Conservation (phyloP, 2,113 vertebrate genomes). For the Anarhynchus alexandrinus region DNA sequence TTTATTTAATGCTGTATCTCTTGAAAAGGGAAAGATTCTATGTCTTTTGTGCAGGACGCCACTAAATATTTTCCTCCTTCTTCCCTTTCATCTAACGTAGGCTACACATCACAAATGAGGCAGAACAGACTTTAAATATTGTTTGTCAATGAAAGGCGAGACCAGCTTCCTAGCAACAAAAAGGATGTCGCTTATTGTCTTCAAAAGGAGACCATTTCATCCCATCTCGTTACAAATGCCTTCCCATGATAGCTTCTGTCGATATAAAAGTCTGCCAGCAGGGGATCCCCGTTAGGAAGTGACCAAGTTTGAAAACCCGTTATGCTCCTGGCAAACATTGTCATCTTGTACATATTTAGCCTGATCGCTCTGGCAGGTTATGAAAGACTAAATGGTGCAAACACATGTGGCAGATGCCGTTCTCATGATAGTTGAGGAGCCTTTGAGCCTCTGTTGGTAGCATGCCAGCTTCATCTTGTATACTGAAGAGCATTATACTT, state of each 20-base stretch:
- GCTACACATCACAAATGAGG: background rate
- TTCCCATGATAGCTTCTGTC: background rate
- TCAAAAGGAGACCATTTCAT: background rate
- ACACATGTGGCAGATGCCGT: constrained; percentile 46
- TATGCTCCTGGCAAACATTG: constrained; percentile 12
- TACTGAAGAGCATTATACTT: constrained; percentile 17
- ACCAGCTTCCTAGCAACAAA: constrained; percentile 19
- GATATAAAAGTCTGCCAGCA: background rate
- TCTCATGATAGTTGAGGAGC: background rate
- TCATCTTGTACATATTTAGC: background rate
- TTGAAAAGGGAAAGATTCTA: background rate
- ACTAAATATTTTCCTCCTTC: background rate
- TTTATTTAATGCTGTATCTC: background rate
- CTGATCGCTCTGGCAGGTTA: constrained; percentile 21
- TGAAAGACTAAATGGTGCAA: constrained; percentile 28
- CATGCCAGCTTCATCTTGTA: background rate
- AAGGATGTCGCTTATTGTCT: background rate
- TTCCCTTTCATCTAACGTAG: background rate
- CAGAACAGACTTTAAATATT: constrained; percentile 20
- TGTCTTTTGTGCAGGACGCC: background rate
- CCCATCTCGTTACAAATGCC: background rate
- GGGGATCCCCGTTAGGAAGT: background rate
- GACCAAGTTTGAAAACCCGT: background rate
- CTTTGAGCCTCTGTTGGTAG: background rate
- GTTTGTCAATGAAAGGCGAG: constrained; percentile 19